Evolutionary conservation across 1,140 invertebrate species (phyloP).

Genomic region (Thereuonema tuberculata): DNA sequence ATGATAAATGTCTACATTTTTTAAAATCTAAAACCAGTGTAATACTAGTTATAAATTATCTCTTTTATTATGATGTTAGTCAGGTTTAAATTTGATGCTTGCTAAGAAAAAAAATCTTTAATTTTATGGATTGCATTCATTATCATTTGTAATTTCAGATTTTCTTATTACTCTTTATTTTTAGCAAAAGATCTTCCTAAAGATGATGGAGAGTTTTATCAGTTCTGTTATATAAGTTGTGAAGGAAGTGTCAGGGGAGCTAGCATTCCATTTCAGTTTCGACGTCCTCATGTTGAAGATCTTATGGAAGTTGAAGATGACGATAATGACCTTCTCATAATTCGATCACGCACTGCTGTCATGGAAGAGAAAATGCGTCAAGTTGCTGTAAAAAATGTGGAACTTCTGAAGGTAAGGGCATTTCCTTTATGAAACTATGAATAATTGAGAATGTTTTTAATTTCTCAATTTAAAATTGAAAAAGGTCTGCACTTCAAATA

Average conservation of each 20-base stretch:
- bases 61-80: too few relatives aligned
- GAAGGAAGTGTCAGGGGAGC: conserved; percentile 29
- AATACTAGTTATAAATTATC: too few relatives aligned
- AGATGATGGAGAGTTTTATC: conserved; percentile 34
- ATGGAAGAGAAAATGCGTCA: conserved; percentile 22
- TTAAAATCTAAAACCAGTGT: too few relatives aligned
- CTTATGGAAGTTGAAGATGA: conserved; percentile 29
- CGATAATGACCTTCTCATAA: conserved; percentile 28
- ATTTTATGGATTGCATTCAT: too few relatives aligned
- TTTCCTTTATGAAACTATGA: too few relatives aligned
- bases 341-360: conserved; percentile 23
- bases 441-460: too few relatives aligned
- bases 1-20: too few relatives aligned
- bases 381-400: conserved; percentile 1
- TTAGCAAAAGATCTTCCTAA: conserved; percentile 29
- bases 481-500: too few relatives aligned
- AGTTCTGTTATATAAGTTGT: conserved; percentile 32
- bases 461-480: too few relatives aligned
- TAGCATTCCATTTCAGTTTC: conserved; percentile 33
- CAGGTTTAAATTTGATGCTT: too few relatives aligned
- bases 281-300: conserved; percentile 25
- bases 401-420: neutral
- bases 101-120: too few relatives aligned
- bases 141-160: neutral
- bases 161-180: too few relatives aligned